These are phyloP conservation scores for Syngnathoides biaculeatus DNA, from an alignment of 2,113 vertebrate genomes.

Conservation along the genomic window DNA sequence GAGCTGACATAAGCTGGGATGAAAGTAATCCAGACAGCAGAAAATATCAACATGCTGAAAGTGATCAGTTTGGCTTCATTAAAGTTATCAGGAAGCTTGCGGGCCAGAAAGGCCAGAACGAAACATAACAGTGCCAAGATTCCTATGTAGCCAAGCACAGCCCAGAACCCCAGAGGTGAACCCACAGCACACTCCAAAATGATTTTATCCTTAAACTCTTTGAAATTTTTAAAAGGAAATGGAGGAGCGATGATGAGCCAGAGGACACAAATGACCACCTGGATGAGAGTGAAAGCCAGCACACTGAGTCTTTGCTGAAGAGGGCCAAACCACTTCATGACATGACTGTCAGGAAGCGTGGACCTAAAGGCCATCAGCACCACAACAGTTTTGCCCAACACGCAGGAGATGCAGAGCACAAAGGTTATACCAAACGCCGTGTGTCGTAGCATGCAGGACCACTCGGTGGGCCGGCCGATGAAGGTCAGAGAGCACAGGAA, in stretches of 20 bases:
- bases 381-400: conserved; percentile 65
- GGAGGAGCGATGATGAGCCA: conserved; percentile 64
- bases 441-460: conserved; percentile 69
- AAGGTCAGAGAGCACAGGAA: conserved; percentile 70
- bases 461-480: conserved; percentile 61
- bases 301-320: conserved; percentile 64
- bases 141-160: conserved; percentile 69
- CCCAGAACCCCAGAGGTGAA: conserved; percentile 66
- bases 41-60: conserved; percentile 77
- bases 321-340: conserved; percentile 66
- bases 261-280: conserved; percentile 62
- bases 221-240: conserved; percentile 43
- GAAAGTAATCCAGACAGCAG: conserved; percentile 73
- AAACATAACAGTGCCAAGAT: conserved; percentile 68
- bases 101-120: conserved; percentile 68
- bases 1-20: conserved; percentile 76
- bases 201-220: conserved; percentile 60
- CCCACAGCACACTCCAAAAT: conserved; percentile 67
- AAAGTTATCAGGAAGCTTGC: conserved; percentile 72
- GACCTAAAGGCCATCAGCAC: conserved; percentile 64
- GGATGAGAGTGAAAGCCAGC: conserved; percentile 61
- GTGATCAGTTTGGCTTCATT: conserved; percentile 77
- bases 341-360: conserved; percentile 49
- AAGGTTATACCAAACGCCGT: conserved; percentile 66
- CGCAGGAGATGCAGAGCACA: conserved; percentile 64